A percentile compares a stretch with the other conserved stretches of the same genome.
Conservation (phyloP, 2,797 vertebrate species). For the Myotis vivesi region DNA sequence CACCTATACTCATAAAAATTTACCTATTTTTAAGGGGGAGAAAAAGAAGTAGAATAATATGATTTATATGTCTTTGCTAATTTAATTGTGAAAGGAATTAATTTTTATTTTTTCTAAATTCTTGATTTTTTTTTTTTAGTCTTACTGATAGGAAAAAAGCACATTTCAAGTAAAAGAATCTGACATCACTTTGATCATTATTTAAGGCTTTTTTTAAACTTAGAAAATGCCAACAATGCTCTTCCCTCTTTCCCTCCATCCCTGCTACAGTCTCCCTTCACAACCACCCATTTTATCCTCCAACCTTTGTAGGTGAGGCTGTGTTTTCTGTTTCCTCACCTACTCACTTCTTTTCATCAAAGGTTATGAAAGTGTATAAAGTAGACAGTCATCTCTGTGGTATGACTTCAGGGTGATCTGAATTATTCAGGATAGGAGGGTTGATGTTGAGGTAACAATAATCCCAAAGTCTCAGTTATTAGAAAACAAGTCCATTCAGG, state of each 20-base stretch:
- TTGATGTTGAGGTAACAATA: neutral
- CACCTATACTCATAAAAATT: neutral
- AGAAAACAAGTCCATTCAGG: neutral
- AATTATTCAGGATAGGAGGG: neutral
- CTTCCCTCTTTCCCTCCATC: neutral
- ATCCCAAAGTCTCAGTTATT: neutral
- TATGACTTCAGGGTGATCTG: neutral
- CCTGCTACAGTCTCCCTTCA: neutral
- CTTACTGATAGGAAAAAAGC: neutral
- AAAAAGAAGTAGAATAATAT: neutral
- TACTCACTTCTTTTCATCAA: neutral
- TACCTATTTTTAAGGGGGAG: neutral
- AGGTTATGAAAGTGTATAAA: neutral
- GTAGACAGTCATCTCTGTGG: neutral
- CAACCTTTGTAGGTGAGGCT: neutral
- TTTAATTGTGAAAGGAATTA: neutral
- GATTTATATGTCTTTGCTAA: neutral
- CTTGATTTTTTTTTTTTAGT: neutral
- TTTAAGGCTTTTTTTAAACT: neutral
- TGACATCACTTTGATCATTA: neutral
- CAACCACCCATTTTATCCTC: neutral
- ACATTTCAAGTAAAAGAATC: neutral
- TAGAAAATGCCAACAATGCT: neutral
- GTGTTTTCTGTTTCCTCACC: neutral
- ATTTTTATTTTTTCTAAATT: neutral